Percentiles rank a stretch among this genome's conserved stretches.
phyloP scores from a whole-genome alignment of 2,797 vertebrate species.

The Xenopus petersii region DNA sequence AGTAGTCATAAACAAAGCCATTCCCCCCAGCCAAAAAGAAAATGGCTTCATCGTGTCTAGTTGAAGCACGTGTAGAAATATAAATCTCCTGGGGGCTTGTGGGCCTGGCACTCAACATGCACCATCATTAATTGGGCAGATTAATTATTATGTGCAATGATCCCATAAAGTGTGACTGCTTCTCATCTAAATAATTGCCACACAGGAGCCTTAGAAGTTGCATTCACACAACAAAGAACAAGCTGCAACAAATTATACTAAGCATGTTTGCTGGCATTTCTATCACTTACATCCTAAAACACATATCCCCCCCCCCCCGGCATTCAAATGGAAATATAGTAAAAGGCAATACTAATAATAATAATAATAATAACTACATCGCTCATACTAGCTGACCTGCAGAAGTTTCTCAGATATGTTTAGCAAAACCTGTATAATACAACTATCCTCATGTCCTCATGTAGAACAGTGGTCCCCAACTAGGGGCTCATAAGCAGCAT shows the following conservation, averaged over 20 bases:
- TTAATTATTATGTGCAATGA: slow-evolving; percentile 48
- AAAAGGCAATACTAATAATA: neutral
- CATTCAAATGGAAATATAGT: neutral
- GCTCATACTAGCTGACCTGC: no score
- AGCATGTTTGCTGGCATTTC: neutral
- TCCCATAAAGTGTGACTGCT: slow-evolving; percentile 48
- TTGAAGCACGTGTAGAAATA: slow-evolving; percentile 16
- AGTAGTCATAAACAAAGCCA: slow-evolving; percentile 21
- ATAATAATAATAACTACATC: no score
- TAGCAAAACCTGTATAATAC: no score
- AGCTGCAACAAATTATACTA: neutral
- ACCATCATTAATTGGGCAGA: slow-evolving; percentile 42
- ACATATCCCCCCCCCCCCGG: neutral
- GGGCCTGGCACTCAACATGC: slow-evolving; percentile 28
- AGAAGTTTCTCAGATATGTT: no score
- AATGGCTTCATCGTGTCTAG: slow-evolving; percentile 37
- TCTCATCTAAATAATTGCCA: slow-evolving; percentile 32
- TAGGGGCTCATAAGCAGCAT: no score
- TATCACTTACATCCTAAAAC: neutral
- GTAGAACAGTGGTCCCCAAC: no score
- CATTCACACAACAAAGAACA: slow-evolving; percentile 11
- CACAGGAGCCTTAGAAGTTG: slow-evolving; percentile 6
- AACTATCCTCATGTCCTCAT: no score
- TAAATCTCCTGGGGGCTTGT: slow-evolving; percentile 30
- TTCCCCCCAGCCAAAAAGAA: slow-evolving; percentile 9